Evolutionary conservation across 2,797 vertebrate genomes (phyloP).

Genomic region (Mus spretus): DNA sequence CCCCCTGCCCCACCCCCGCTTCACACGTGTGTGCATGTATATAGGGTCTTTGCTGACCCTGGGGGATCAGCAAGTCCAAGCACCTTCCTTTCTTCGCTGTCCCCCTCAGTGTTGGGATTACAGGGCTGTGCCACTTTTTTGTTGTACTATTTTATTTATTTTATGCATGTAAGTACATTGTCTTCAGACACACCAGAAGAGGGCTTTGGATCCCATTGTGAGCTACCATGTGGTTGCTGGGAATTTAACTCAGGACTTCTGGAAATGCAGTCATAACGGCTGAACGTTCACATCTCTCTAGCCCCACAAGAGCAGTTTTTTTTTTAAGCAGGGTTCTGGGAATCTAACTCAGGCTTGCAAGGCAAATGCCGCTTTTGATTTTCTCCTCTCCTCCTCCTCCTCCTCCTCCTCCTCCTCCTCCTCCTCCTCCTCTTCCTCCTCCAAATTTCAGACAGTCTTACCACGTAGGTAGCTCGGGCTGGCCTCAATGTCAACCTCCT

Average conservation of each 20-base stretch:
- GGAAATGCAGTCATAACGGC: background rate
- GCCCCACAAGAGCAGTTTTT: background rate
- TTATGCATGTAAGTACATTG: background rate
- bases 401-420: too few relatives aligned
- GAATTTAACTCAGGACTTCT: background rate
- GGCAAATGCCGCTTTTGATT: background rate
- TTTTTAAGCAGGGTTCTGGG: background rate
- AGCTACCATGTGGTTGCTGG: background rate
- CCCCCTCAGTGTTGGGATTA: background rate
- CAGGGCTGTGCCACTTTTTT: background rate
- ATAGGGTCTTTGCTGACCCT: background rate
- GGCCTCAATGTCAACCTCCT: background rate
- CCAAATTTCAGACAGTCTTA: background rate
- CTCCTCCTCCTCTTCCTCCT: too few relatives aligned
- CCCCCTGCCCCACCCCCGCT: background rate
- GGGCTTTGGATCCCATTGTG: background rate
- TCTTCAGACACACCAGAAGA: background rate
- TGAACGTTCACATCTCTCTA: background rate
- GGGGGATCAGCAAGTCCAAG: background rate
- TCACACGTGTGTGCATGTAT: too few relatives aligned
- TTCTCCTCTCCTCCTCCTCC: too few relatives aligned
- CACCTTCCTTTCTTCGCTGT: background rate
- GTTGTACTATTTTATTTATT: background rate
- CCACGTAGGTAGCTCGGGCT: background rate
- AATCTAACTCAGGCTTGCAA: background rate